A percentile compares a stretch with the other conserved stretches of the same genome.
Conservation (phyloP, 2,888 invertebrate genomes). For the Drosophila prolongata region DNA sequence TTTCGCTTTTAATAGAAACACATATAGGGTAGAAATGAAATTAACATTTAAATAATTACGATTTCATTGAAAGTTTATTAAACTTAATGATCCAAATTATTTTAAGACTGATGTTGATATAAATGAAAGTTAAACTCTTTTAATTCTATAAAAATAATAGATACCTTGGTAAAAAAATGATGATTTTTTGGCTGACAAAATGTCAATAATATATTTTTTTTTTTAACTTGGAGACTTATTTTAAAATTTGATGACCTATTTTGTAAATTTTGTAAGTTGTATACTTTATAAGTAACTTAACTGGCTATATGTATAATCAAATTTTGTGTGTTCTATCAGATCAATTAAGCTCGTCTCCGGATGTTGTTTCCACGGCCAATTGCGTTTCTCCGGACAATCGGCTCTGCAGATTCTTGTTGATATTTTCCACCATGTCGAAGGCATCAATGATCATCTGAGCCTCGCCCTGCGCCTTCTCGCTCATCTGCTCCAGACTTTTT, state of each 20-base stretch:
- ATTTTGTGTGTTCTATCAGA: not conserved
- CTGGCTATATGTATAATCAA: not conserved
- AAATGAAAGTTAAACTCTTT: too few relatives aligned
- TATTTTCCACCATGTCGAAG: constrained; percentile 70
- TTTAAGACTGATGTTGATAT: too few relatives aligned
- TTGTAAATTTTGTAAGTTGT: not conserved
- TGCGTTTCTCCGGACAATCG: constrained; percentile 18
- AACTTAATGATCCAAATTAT: too few relatives aligned
- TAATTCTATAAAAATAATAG: too few relatives aligned
- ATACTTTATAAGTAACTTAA: constrained; percentile 9
- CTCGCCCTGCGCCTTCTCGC: constrained; percentile 51
- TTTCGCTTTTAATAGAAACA: too few relatives aligned
- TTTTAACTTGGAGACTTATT: too few relatives aligned
- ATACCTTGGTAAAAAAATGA: too few relatives aligned
- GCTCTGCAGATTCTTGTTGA: constrained; percentile 52
- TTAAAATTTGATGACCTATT: not conserved
- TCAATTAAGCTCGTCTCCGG: constrained; percentile 29
- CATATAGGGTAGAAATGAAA: too few relatives aligned
- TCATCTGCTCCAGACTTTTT: constrained; percentile 50
- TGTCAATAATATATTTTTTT: not conserved
- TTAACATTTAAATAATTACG: too few relatives aligned
- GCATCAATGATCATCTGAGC: constrained; percentile 63
- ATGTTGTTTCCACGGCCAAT: constrained; percentile 12
- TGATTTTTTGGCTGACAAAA: too few relatives aligned
- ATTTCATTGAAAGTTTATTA: too few relatives aligned